Evolutionary conservation across 2,888 invertebrate genomes (phyloP).

Genomic region (Acronicta alni): DNA sequence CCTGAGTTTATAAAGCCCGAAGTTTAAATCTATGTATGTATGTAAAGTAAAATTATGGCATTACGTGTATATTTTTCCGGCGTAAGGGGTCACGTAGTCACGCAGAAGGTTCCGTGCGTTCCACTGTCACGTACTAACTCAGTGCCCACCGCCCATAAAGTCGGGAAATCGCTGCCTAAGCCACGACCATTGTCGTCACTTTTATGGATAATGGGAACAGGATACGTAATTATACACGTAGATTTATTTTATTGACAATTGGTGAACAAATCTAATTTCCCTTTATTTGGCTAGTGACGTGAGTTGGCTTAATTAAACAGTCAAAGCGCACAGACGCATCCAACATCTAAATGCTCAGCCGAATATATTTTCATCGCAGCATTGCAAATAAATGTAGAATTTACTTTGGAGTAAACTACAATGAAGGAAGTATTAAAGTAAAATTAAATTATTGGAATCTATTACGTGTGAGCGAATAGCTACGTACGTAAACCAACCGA

Average conservation of each 20-base stretch:
- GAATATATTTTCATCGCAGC: slow-evolving; percentile 1
- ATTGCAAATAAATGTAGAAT: slow-evolving; percentile 14
- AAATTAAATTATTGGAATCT: slow-evolving; percentile 18
- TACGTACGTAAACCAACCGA: slow-evolving; percentile 24
- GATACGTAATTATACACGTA: slow-evolving; percentile 69
- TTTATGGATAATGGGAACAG: slow-evolving; percentile 69
- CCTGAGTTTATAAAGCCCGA: slow-evolving; percentile 21
- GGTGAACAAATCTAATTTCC: slow-evolving; percentile 61
- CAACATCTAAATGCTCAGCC: slow-evolving; percentile 23
- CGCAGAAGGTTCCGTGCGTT: slow-evolving; percentile 39
- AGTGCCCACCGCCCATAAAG: slow-evolving; percentile 63
- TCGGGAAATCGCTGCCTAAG: slow-evolving; percentile 65
- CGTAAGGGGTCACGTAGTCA: slow-evolving; percentile 60
- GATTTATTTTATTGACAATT: slow-evolving; percentile 61
- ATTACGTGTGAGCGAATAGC: slow-evolving; percentile 12
- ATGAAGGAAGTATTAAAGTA: slow-evolving; percentile 1
- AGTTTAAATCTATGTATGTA: slow-evolving; percentile 27
- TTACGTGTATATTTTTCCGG: slow-evolving; percentile 42
- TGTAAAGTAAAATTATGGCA: slow-evolving; percentile 29
- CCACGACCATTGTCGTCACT: slow-evolving; percentile 63
- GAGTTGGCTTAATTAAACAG: slow-evolving; percentile 49
- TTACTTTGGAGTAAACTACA: slow-evolving; percentile 5
- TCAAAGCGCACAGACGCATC: slow-evolving; percentile 12
- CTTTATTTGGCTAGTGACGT: slow-evolving; percentile 52
- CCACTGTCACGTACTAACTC: slow-evolving; percentile 64